Evolutionary conservation across 2,888 invertebrate genomes (phyloP).

Genomic region (Agonopterix arenella): DNA sequence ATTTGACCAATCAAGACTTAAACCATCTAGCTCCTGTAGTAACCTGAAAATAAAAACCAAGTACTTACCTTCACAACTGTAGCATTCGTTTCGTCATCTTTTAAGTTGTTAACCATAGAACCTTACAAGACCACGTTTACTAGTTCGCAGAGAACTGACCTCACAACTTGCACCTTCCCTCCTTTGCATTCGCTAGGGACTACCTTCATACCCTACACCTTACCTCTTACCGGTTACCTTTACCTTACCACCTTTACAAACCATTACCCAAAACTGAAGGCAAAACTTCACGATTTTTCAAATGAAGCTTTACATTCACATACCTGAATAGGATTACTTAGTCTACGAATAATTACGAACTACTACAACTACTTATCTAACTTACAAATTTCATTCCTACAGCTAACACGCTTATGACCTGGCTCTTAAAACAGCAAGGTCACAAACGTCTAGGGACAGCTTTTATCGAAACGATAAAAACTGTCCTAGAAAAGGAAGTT

Average conservation of each 20-base stretch:
- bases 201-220: too few species aligned
- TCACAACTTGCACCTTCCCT: too few species aligned
- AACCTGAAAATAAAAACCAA: too few species aligned
- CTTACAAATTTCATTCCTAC: slow-evolving; percentile 70
- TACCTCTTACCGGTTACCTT: too few species aligned
- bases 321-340: slow-evolving; percentile 13
- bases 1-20: too few species aligned
- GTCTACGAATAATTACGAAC: slow-evolving; percentile 14
- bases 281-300: slow-evolving; percentile 15
- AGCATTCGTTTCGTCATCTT: too few species aligned
- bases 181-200: too few species aligned
- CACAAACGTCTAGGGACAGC: slow-evolving; percentile 18
- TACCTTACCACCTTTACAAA: slow-evolving; percentile 1
- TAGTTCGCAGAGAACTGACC: too few species aligned
- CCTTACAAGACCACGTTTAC: too few species aligned
- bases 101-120: too few species aligned
- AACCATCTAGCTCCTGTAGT: too few species aligned
- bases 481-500: slow-evolving; percentile 19
- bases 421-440: slow-evolving; percentile 10
- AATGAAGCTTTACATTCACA: slow-evolving; percentile 10
- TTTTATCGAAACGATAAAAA: slow-evolving; percentile 13
- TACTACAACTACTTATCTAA: slow-evolving; percentile 8
- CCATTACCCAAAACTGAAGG: slow-evolving; percentile 3
- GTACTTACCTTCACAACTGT: too few species aligned
- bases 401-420: slow-evolving; percentile 30